Base-by-base conservation (phyloP, 2,888 invertebrate species). In the Cepaea hortensis region DNA sequence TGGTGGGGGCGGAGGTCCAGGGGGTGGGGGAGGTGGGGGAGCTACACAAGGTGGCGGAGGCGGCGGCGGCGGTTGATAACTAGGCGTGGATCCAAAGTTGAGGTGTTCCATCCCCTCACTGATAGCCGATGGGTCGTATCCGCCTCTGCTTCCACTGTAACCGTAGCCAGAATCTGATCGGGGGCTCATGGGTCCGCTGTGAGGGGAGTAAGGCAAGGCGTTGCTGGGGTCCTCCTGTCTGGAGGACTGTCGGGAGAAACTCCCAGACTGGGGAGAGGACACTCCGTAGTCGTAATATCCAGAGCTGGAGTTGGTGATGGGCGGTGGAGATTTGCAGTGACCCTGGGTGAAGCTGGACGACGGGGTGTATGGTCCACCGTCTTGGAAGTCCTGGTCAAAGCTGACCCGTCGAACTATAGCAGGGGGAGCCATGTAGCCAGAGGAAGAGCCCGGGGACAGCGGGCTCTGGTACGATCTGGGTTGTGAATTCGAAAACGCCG, bases 1-100 rank as follows among this genome's bases (percentile, higher is more conserved):
- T 55, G 88, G 88, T 11, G 88, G 87, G 9, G 88, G 90, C 72
- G 89, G 89, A 35, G 90, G 90, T 18, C 90, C 90, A 15, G 89
- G 88, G 62, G 89, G 89, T 11, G 90, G 90, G 9, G 89, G 88
- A 18, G 89, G 87, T 23, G 88, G 88, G 55, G 89, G 89, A 4
- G 90, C 89, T 46, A 89, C 88, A 55, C 6, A 9, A 55, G 6
- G 88, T 35, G 89, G 87, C 13, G 88, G 84, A 13, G 84, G 84
- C 3, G 88, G 84, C 1, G 89, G 85, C 9, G 88, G 88, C 18
- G 88, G 86, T 86, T 85, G 85, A 84, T 81, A 85, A 77, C 15
- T 81, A 18, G 65, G 81, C 62, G 85, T 79, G 7, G 76, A 75
- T 20, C 55, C 82, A 20, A 86, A 55, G 55, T 77, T 61, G 48